Percentiles rank a stretch among this genome's conserved stretches.
These are phyloP conservation scores for Galerucella nymphaeae DNA, from an alignment of 2,888 invertebrate genomes.

Conservation along the genomic window DNA sequence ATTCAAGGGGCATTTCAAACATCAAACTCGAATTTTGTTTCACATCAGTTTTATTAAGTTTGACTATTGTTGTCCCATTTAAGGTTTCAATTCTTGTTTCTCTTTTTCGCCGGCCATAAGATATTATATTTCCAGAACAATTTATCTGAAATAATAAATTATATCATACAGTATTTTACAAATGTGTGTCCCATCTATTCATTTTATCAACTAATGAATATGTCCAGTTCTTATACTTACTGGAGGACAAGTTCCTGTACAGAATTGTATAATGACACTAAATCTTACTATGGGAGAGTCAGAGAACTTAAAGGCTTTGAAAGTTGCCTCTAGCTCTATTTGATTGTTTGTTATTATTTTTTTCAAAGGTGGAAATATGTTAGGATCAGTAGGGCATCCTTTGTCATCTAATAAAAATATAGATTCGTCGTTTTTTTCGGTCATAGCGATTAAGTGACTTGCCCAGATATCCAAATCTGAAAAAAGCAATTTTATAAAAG, in stretches of 20 bases:
- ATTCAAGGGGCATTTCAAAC: slow-evolving; percentile 68
- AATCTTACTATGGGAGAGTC: slow-evolving; percentile 86
- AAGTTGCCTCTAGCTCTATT: slow-evolving; percentile 70
- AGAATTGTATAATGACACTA: slow-evolving; percentile 84
- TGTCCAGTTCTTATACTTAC: too few relatives aligned
- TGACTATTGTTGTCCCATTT: slow-evolving; percentile 52
- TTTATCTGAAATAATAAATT: slow-evolving; percentile 56
- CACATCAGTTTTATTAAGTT: slow-evolving; percentile 49
- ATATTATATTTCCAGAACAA: slow-evolving; percentile 62
- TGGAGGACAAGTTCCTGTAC: slow-evolving; percentile 75
- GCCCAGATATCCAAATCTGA: slow-evolving; percentile 76
- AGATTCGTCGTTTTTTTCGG: slow-evolving; percentile 79
- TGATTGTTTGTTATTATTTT: slow-evolving; percentile 60
- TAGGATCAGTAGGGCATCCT: slow-evolving; percentile 82
- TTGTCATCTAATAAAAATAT: slow-evolving; percentile 78
- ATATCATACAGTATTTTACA: too few relatives aligned
- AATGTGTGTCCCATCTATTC: too few relatives aligned
- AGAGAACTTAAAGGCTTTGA: slow-evolving; percentile 89
- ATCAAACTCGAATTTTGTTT: slow-evolving; percentile 48
- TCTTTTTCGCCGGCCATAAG: slow-evolving; percentile 60
- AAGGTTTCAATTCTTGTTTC: slow-evolving; percentile 50
- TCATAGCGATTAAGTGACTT: slow-evolving; percentile 83
- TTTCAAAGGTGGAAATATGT: slow-evolving; percentile 67
- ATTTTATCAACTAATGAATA: too few relatives aligned
- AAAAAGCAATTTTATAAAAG: slow-evolving; percentile 8